These are phyloP conservation scores for Pomatostomus ruficeps DNA, from an alignment of 2,113 vertebrate species.

Conservation along the genomic window DNA sequence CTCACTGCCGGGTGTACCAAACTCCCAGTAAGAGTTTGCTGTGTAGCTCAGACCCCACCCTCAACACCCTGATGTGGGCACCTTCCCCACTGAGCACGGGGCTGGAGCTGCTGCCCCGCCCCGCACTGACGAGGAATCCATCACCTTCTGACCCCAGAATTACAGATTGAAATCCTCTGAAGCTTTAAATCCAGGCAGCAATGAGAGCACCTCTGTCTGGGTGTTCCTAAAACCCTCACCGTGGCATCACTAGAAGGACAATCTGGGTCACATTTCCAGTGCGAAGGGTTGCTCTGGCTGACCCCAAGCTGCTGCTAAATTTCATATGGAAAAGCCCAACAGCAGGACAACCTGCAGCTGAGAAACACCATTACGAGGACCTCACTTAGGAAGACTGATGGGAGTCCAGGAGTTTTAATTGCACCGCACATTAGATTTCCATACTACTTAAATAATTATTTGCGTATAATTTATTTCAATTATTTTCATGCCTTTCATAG, in stretches of 20 bases:
- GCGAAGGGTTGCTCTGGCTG: neutral
- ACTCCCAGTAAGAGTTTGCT: neutral
- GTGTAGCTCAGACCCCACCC: neutral
- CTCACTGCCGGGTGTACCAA: neutral
- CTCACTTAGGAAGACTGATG: neutral
- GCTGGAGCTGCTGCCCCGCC: neutral
- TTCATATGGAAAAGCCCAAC: neutral
- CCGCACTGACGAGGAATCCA: accelerated
- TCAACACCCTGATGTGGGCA: neutral
- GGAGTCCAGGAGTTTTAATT: neutral
- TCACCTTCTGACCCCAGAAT: neutral
- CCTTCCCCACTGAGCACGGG: neutral
- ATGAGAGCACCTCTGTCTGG: neutral
- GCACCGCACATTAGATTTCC: neutral
- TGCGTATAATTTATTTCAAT: neutral
- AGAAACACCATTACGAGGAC: neutral
- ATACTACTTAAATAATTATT: neutral
- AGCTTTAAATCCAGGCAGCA: neutral
- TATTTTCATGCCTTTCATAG: neutral
- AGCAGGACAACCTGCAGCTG: neutral
- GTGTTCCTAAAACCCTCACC: neutral
- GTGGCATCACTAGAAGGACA: neutral
- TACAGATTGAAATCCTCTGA: neutral
- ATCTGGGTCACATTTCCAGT: accelerated
- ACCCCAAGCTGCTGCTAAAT: neutral